Conservation (phyloP, 92 coral and sea anemone genomes). For the Phymanthus crucifer region DNA sequence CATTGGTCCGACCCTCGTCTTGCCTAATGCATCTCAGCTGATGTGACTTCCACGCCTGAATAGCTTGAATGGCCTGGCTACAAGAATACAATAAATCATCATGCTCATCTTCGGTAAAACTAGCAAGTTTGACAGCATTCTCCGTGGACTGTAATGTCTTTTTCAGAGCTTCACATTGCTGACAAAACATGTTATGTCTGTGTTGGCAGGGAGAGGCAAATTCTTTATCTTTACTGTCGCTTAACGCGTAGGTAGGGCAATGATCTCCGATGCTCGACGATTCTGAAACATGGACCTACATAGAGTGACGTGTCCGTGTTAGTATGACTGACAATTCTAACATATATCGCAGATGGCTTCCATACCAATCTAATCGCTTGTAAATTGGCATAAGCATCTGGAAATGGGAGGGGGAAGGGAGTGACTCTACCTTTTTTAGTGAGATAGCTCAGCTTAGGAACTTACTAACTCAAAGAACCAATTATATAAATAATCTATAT, state of each 20-base stretch:
- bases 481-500: neutral
- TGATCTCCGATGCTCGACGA: slow-evolving; percentile 25
- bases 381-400: neutral
- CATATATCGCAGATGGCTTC: neutral
- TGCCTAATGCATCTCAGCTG: no score
- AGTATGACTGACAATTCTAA: neutral
- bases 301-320: no score
- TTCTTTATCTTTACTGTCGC: slow-evolving; percentile 3
- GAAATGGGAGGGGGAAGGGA: no score
- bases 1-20: no score
- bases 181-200: neutral
- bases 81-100: no score
- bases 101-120: no score
- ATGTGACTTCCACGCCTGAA: no score
- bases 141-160: neutral
- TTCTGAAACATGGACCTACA: slow-evolving; percentile 26
- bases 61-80: no score
- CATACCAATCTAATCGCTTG: neutral
- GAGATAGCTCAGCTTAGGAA: no score
- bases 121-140: no score
- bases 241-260: slow-evolving; percentile 18
- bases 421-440: no score
- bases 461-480: no score
- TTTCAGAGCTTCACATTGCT: neutral
- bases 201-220: neutral